Evolutionary conservation across 2,888 invertebrate genomes (phyloP), one percentile per base, ranked within the genome.

Genomic region (Neoitamus cyanurus): DNA sequence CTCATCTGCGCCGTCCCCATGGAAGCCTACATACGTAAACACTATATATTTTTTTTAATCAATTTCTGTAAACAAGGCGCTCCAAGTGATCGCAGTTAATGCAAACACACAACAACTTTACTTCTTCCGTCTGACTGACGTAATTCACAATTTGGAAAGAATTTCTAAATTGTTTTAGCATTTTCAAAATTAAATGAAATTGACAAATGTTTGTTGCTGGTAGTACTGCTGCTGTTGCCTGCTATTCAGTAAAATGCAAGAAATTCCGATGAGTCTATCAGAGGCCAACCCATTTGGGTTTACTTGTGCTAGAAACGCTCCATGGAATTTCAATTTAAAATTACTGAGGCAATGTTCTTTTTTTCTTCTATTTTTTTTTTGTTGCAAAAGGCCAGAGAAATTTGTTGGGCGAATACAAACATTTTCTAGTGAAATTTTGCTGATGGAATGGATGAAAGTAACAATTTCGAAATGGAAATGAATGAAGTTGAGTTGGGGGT

Each of bases 191-290:
- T 58, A 58, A 58, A 25, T 58, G 58, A 25, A 58, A 58, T 58
- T 58, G 58, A 58, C 58, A 58, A 58, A 25, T 58, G 25, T 58
- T 20, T 58, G 3, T 58, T 25, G 25, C 15, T 58, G 13, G n/a
- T n/a, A n/a, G n/a, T n/a, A n/a, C 37, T 37, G 9, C 37, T 37
- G 37, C 13, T 58, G 7, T 2, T 58, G 58, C 58, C 58, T 58
- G 58, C 9, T 58, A 58, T 58, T 58, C 25, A 20, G 58, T 15
- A 20, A 58, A 25, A 58, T 20, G 58, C 20, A 58, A 58, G 7
- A 58, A 58, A 58, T 58, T 58, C 58, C 58, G 58, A 58, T 58
- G 58, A 58, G 58, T 58, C 58, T 58, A 58, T 58, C 58, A 58
- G 58, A 58, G 25, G 25, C 58, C 58, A 58, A 58, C 20, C 58